Evolutionary conservation across 1,140 invertebrate genomes (phyloP).

Genomic region (Apis florea): DNA sequence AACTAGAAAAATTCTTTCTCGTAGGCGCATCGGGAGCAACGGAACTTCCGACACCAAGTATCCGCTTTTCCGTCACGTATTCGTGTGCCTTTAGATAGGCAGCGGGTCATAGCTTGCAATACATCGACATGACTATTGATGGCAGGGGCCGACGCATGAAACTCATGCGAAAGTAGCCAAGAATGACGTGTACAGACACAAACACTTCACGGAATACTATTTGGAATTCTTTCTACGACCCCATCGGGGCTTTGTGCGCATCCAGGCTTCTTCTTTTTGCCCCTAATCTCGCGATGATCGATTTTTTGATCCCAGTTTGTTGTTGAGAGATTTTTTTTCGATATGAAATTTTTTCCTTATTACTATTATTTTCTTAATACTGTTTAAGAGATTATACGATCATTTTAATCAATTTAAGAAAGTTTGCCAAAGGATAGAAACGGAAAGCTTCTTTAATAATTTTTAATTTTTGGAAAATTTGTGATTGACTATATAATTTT

Average conservation of each 20-base stretch:
- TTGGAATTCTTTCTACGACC: constrained; percentile 2
- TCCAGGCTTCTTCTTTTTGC: background rate
- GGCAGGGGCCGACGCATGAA: constrained; percentile 60
- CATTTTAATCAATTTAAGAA: no score
- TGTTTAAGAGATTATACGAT: no score
- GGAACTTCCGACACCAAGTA: constrained; percentile 75
- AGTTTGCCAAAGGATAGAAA: no score
- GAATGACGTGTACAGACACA: background rate
- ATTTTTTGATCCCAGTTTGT: background rate
- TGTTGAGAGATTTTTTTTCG: background rate
- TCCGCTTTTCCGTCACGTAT: constrained; percentile 78
- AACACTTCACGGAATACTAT: background rate
- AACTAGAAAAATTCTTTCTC: constrained; percentile 66
- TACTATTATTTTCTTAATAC: no score
- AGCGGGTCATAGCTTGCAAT: constrained; percentile 67
- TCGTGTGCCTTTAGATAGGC: constrained; percentile 72
- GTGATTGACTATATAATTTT: no score
- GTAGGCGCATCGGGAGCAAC: constrained; percentile 64
- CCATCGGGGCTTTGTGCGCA: background rate
- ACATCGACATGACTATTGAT: constrained; percentile 69
- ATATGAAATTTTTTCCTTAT: no score
- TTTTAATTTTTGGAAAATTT: no score
- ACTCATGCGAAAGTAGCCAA: constrained; percentile 62
- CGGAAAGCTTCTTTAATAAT: no score
- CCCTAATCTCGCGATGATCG: background rate